Base-by-base conservation (phyloP, 2,888 invertebrate genomes). In the Trichogramma dendrolimi region DNA sequence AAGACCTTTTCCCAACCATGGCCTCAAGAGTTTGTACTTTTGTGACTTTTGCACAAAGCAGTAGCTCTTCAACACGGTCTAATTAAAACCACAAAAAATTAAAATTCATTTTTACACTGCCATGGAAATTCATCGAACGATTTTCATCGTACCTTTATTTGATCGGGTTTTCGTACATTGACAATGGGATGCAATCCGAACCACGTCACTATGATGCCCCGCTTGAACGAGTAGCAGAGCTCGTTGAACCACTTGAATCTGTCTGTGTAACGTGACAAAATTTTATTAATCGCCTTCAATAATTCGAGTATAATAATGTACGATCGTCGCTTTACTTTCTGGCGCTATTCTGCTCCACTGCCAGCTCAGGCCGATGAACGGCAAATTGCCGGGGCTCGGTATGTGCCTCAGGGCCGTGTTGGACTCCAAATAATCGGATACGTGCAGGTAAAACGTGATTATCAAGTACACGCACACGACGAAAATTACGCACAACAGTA, bases 1-100 rank as follows among this genome's bases (percentile, higher is more conserved):
- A 0, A 83, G 71, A 1, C 83, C 83, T 5, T 76, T 68, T 2
- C 82, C 83, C 48, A 83, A 71, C 83, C 83, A 83, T 2, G 80
- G 79, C 62, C 73, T 71, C 0, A 83, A 54, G 48, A 77, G 72
- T 1, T 79, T 68, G 62, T 83, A 83, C 1, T 75, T 67, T 4
- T 69, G 65, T 0, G 82, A 78, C 69, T 85, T 85, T 27, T 75
- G 74, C 4, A 83, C 78, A 56, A 81, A 74, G n/a, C 75, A 77
- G 4, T 75, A 80, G 64, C 80, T 83, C 40, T 74, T 73, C 7
- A 81, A 68, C 55, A 82, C 64, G 46, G 72, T 73, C 79, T 81
- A 63, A 10, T 27, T 0, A 27, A 2, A 27, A 27, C 57, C 60
- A 56, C 2, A 51, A 10, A 5, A 47, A 40, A 55, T 44, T 39